Conservation (phyloP, 2,888 invertebrate species). For the Antheraea assamensis region DNA sequence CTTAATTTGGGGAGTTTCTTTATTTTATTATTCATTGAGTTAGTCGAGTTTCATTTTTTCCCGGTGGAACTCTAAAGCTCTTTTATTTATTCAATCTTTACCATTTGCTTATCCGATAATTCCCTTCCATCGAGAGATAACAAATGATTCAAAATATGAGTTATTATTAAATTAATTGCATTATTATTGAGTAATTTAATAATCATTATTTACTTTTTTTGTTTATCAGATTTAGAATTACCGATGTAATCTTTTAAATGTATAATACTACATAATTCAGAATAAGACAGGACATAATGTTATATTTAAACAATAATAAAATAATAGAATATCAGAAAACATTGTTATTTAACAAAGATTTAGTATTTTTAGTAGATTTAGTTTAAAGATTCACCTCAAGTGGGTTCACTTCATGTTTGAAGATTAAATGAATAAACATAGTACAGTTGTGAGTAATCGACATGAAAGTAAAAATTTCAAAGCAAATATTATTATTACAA, state of each 20-base stretch:
- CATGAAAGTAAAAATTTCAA: conserved; percentile 5
- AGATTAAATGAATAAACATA: not conserved
- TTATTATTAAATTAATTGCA: not conserved
- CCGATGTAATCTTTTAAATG: not conserved
- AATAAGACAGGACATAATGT: not conserved
- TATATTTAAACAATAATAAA: not conserved
- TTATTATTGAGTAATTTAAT: not conserved
- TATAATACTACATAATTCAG: not conserved
- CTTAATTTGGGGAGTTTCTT: conserved; percentile 56
- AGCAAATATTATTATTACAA: conserved; percentile 13
- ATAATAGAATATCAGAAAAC: not conserved
- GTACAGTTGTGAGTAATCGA: not conserved
- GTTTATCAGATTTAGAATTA: not conserved
- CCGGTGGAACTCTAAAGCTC: conserved; percentile 58
- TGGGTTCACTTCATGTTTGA: not conserved
- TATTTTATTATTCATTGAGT: conserved; percentile 77
- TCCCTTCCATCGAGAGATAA: conserved; percentile 25
- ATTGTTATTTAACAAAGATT: not conserved
- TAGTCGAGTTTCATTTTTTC: conserved; percentile 65
- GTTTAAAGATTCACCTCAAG: not conserved
- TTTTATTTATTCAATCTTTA: conserved; percentile 68
- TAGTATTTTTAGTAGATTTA: not conserved
- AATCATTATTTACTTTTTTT: not conserved
- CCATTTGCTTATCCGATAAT: conserved; percentile 59
- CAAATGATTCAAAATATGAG: not conserved